phyloP scores from a whole-genome alignment of 2,888 invertebrate species.

The Erebia aethiops region DNA sequence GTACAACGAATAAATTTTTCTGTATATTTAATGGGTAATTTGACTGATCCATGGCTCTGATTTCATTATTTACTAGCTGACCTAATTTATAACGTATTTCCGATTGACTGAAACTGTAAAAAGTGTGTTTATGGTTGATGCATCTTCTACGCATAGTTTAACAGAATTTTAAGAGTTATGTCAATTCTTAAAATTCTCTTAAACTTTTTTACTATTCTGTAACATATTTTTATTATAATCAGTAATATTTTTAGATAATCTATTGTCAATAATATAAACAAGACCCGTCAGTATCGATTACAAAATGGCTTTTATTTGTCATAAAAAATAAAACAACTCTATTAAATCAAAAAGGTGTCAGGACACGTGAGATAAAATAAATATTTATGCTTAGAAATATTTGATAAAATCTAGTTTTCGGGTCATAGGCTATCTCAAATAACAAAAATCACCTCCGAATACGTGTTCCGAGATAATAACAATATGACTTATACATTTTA shows the following conservation, averaged over 20 bases:
- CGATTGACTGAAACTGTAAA: too few relatives aligned
- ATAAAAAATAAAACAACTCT: conserved; percentile 20
- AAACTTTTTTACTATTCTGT: neutral
- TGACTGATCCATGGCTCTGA: conserved; percentile 1
- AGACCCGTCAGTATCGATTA: conserved; percentile 15
- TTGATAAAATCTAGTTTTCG: conserved; percentile 23
- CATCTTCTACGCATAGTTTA: too few relatives aligned
- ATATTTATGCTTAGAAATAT: conserved; percentile 11
- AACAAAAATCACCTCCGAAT: conserved; percentile 26
- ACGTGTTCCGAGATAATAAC: conserved; percentile 15
- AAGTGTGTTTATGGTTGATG: too few relatives aligned
- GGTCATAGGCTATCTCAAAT: conserved; percentile 27
- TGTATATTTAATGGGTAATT: conserved; percentile 1
- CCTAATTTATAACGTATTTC: too few relatives aligned
- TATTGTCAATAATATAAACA: neutral
- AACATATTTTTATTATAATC: conserved; percentile 12
- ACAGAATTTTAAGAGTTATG: too few relatives aligned
- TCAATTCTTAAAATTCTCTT: neutral
- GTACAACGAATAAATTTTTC: conserved; percentile 19
- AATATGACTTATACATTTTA: conserved; percentile 26
- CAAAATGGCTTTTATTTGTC: conserved; percentile 7
- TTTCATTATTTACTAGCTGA: neutral
- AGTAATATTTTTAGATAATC: conserved; percentile 13
- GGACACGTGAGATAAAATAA: conserved; percentile 20
- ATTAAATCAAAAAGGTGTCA: conserved; percentile 24